Evolutionary conservation across 2,888 invertebrate species (phyloP).

Genomic region (Ethmia dodecea): DNA sequence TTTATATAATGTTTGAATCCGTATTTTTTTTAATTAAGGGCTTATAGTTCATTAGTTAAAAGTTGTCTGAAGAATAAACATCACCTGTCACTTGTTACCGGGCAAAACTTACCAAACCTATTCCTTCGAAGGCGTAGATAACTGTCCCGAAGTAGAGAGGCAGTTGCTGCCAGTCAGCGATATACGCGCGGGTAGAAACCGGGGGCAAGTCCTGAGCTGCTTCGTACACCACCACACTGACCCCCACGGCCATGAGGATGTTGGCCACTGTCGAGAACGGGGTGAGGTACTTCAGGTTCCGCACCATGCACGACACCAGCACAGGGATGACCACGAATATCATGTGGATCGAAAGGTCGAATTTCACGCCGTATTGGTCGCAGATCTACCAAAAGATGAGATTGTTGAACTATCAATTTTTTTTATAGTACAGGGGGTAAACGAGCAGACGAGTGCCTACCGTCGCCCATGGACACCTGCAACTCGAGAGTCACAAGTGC

Average conservation of each 20-base stretch:
- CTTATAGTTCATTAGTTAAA: no score
- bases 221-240: constrained; percentile 87
- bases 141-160: constrained; percentile 97
- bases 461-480: no score
- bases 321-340: constrained; percentile 84
- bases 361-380: constrained; percentile 77
- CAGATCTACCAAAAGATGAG: no score
- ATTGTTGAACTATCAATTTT: no score
- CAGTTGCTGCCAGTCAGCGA: constrained; percentile 79
- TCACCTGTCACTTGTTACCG: neutral
- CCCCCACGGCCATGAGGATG: constrained; percentile 85
- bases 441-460: no score
- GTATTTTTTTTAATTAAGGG: no score
- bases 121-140: constrained; percentile 98
- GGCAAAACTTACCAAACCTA: constrained; percentile 82
- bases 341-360: constrained; percentile 86
- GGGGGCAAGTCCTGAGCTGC: constrained; percentile 84
- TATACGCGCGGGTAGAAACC: constrained; percentile 74
- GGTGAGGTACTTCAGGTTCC: constrained; percentile 92
- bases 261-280: constrained; percentile 96
- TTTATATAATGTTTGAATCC: no score
- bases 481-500: no score
- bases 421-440: no score
- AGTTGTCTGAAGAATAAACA: no score
- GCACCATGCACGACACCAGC: constrained; percentile 84